Evolutionary conservation across 64 coral and sea anemone genomes (phyloP), one percentile per base, ranked within the genome.

Genomic region (Actinia equina): DNA sequence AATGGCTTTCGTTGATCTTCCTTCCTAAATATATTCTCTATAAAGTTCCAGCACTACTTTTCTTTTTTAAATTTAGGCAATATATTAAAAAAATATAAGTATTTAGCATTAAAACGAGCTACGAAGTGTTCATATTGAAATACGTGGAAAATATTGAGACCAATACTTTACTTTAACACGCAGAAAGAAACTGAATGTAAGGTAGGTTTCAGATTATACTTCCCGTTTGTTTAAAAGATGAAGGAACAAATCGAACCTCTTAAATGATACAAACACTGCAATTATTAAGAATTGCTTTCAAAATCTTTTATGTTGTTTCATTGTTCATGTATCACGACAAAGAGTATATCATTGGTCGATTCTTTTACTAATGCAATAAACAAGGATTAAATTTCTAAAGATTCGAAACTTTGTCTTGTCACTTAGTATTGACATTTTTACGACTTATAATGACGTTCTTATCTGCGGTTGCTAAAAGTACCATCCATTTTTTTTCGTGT

Each of bases 181-280:
- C 62, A 65, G 62, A 65, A 23, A 65, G 62, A 65, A 65, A 65
- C n/a, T n/a, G 62, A 65, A 65, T 65, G 62, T 65, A 65, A 65
- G 20, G 7, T 8, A 65, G n/a, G 62, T 65, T 65, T 65, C 62
- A 65, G 62, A 65, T 9, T 65, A 23, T 14, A 65, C 62, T 65
- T 65, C n/a, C 30, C 22, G 62, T 65, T 65, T n/a, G 4, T 60
- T 65, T 14, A 23, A 65, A 25, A 65, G 62, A 65, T 65, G 62
- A 65, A 20, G 62, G 62, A n/a, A 65, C 19, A 20, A 65, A 65
- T 6, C n/a, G 19, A 4, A 10, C n/a, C 55, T 57, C 55, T 16
- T 57, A 57, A 57, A 57, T 57, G 15, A 2, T 57, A 16, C 15
- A 57, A 57, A 14, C 0, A 14, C 1, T 14, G 55, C 55, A 57